Evolutionary conservation across 2,113 vertebrate species (phyloP).

Genomic region (Xenopus laevis): DNA sequence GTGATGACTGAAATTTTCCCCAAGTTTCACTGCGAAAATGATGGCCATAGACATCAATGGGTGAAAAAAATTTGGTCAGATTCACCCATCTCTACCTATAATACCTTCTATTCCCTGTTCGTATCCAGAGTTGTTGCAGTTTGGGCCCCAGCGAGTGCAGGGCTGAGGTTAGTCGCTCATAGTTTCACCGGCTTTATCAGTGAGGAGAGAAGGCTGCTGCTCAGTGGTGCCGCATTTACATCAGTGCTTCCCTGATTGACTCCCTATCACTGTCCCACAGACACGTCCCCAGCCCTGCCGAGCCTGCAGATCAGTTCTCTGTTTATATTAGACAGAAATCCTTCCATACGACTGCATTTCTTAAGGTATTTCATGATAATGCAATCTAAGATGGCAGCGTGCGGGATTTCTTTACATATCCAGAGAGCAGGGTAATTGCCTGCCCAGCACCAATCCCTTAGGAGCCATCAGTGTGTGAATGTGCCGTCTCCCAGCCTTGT

Average conservation of each 20-base stretch:
- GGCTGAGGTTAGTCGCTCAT: no score
- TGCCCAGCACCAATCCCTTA: conserved; percentile 44
- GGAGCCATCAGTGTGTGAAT: conserved; percentile 48
- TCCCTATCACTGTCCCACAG: not conserved
- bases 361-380: not conserved
- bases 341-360: not conserved
- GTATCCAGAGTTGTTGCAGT: no score
- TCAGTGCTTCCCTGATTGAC: not conserved
- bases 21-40: no score
- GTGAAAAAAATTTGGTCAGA: no score
- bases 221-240: no score
- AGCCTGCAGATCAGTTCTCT: conserved; percentile 12
- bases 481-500: conserved; percentile 48
- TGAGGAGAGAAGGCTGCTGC: no score
- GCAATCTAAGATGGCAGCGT: not conserved
- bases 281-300: not conserved
- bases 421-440: conserved; percentile 46
- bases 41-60: no score
- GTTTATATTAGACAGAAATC: conserved; percentile 7
- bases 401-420: not conserved
- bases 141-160: no score
- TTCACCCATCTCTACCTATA: no score
- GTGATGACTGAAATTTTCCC: no score
- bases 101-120: no score
- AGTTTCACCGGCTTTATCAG: no score